Evolutionary conservation across 2,113 vertebrate genomes (phyloP), one percentile per base, ranked within the genome.

Genomic region (Panthera tigris): DNA sequence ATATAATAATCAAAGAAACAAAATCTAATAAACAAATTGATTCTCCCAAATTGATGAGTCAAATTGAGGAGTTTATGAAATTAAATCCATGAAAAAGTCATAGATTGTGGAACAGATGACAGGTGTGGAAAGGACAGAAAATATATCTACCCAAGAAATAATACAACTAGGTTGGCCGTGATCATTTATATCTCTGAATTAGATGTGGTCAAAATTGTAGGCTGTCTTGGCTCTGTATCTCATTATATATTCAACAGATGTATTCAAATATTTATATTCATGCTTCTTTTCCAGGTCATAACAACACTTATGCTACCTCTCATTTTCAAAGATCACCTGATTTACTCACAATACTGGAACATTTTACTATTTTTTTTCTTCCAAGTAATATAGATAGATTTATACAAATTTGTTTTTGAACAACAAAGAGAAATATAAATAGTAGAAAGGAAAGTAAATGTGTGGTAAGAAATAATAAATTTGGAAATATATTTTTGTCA

Each of bases 1-100:
- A 23, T 14, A 61, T 57, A 96, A 91, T 93, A 65, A 90, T 90
- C 96, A 95, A 71, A n/a, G 76, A 61, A 87, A n/a, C 21, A 39
- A 79, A 94, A 71, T 50, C 0, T 1, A 96, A 78, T 89, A 5
- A 71, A 61, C 45, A 57, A 50, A 83, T 16, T 81, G 10, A 7
- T 94, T 89, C 29, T 66, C 50, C 11, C 74, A 36, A 85, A 82
- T 41, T 36, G 50, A 80, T 41, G 31, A 96, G 4, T 69, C 1
- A 9, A 86, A 85, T 3, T 23, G 25, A 90, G 9, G 23, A 21
- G 14, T 48, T 92, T 74, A 69, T 69, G 81, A 76, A 65, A 21
- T 84, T 69, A 65, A 76, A 66, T 61, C 14, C n/a, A 36, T 27
- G 57, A 93, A 90, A 52, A 73, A 11, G 0, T 81, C 33, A 81